Evolutionary conservation across 1,140 invertebrate genomes (phyloP), one percentile per base, ranked within the genome.

Genomic region (Triops cancriformis): DNA sequence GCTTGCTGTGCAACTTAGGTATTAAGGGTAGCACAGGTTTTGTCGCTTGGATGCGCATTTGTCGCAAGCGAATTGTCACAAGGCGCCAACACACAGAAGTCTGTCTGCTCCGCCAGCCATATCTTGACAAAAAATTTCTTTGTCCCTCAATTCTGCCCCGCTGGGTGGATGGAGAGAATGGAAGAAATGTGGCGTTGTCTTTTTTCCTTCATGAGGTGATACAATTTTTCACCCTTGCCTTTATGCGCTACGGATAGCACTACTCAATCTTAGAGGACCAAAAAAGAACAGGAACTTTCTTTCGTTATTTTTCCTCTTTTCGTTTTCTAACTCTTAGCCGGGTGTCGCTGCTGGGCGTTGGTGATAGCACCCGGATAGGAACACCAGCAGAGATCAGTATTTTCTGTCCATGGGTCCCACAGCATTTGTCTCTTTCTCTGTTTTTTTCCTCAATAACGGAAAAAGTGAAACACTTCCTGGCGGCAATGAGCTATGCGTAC

Each of bases 11-110:
- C 18, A 64, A 18, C 51, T 37, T 37, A 37, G 51, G 51, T 64
- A 64, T 64, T 64, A 64, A 37, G 51, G 51, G 51, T 10, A 64
- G 51, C 51, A 64, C 18, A 64, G 51, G 51, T 64, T 64, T 64
- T 64, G 51, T 64, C 51, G 51, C 51, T 64, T 64, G 51, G 51
- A 64, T 64, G 51, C 51, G 51, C 51, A 64, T 64, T 64, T 64
- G 51, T 64, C 51, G 51, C 51, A 64, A 64, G 51, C 51, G 51
- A 64, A 64, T 64, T 64, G 51, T 64, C 51, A 64, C 51, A 9
- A 64, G 51, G 51, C 51, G 51, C 51, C 51, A 64, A 23, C 51
- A 64, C 51, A 64, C 51, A 64, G 14, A 64, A 64, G 51, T 64
- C 51, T 64, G 51, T 64, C 51, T 64, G 51, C 51, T 64, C 51